Evolutionary conservation across 1,140 invertebrate genomes (phyloP).

Genomic region (Sitophilus oryzae): DNA sequence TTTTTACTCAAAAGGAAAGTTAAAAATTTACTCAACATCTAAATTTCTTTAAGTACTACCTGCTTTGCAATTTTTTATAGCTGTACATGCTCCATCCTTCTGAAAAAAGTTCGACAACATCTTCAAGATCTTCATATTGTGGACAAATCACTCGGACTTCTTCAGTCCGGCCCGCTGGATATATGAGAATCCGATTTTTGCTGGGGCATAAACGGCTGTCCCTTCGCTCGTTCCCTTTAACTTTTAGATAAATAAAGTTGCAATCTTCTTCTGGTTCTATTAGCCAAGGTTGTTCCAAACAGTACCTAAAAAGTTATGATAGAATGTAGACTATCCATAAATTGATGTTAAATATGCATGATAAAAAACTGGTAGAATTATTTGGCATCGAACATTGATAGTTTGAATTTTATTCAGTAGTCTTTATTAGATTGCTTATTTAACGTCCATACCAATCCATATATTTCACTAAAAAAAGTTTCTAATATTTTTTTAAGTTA

Average conservation of each 20-base stretch:
- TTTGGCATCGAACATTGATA: no score
- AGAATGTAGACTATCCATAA: no score
- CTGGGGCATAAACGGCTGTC: constrained; percentile 57
- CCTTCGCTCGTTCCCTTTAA: constrained; percentile 57
- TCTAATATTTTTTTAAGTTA: no score
- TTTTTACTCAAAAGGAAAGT: no score
- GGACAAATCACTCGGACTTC: constrained; percentile 63
- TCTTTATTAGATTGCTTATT: no score
- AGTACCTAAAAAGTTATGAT: constrained; percentile 40
- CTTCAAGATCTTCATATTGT: constrained; percentile 39
- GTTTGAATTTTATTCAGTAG: no score
- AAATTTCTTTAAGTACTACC: constrained; percentile 5
- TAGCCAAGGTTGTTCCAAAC: constrained; percentile 69
- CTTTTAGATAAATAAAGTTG: constrained; percentile 65
- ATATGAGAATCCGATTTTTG: constrained; percentile 66
- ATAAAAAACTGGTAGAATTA: no score
- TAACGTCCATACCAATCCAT: no score
- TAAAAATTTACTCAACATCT: no score
- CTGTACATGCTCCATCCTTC: constrained; percentile 60
- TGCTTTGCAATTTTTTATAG: constrained; percentile 44
- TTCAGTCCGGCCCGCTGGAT: constrained; percentile 56
- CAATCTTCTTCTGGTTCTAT: constrained; percentile 67
- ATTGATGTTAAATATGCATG: no score
- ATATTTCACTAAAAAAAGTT: no score
- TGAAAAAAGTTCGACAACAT: constrained; percentile 64